Conservation (phyloP, 2,888 invertebrate species). For the Drosophila gaucha region DNA sequence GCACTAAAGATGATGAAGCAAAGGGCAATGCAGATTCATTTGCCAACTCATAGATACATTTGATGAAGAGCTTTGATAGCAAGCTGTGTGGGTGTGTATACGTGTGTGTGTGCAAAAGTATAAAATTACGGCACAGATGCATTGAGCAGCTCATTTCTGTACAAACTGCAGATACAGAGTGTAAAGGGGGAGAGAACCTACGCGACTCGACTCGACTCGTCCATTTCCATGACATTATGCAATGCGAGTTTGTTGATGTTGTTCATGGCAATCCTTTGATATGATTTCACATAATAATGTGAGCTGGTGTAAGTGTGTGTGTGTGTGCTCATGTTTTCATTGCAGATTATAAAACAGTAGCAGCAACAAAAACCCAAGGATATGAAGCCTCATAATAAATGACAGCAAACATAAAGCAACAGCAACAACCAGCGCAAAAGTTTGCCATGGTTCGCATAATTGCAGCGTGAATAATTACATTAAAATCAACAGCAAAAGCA, state of each 20-base stretch:
- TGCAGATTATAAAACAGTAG: constrained; percentile 73
- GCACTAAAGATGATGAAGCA: constrained; percentile 43
- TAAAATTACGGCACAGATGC: constrained; percentile 63
- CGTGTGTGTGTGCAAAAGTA: constrained; percentile 45
- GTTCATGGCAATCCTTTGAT: constrained; percentile 74
- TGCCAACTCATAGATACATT: constrained; percentile 58
- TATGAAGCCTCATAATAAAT: constrained; percentile 50
- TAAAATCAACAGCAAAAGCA: constrained; percentile 60
- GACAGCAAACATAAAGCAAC: constrained; percentile 53
- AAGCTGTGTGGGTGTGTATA: background rate
- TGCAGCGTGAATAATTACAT: constrained; percentile 80
- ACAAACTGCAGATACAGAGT: constrained; percentile 15
- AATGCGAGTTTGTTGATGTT: constrained; percentile 64
- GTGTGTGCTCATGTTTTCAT: constrained; percentile 64
- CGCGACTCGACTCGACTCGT: constrained; percentile 21
- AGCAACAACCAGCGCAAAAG: constrained; percentile 51
- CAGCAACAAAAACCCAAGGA: constrained; percentile 33
- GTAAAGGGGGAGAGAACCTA: background rate
- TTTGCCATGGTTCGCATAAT: constrained; percentile 75
- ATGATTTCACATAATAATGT: constrained; percentile 76
- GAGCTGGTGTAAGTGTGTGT: constrained; percentile 29
- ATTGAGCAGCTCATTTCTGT: constrained; percentile 25
- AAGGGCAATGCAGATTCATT: constrained; percentile 43
- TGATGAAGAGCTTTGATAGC: constrained; percentile 10
- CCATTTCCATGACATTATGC: constrained; percentile 65